These are phyloP conservation scores for Nothocercus julius DNA, from an alignment of 2,113 vertebrate species.

Conservation along the genomic window DNA sequence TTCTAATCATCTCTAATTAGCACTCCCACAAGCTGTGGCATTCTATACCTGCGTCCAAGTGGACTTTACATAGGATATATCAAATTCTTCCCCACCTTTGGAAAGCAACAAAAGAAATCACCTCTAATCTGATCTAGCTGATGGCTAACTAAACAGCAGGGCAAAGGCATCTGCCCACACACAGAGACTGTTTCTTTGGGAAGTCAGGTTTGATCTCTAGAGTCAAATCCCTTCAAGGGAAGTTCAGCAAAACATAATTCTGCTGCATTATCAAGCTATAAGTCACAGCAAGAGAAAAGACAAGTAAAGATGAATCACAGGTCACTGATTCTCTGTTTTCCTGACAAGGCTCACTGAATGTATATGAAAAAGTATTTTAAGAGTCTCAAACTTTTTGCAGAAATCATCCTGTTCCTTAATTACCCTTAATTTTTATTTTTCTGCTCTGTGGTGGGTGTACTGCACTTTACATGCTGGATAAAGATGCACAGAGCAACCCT, in stretches of 20 bases:
- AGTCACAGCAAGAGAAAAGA: constrained; percentile 20
- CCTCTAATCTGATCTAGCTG: not conserved
- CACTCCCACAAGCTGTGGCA: not conserved
- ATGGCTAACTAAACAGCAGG: not conserved
- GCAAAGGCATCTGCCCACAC: not conserved
- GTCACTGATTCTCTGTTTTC: not conserved
- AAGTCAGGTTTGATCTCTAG: not conserved
- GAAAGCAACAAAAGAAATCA: not conserved
- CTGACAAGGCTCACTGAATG: not conserved
- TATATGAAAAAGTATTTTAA: not conserved
- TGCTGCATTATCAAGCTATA: not conserved
- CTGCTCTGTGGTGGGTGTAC: not conserved
- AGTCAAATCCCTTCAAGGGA: constrained; percentile 17
- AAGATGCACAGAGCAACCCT: not conserved
- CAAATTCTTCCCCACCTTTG: not conserved
- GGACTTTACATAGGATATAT: not conserved
- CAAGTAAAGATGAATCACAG: not conserved
- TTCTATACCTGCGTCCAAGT: not conserved
- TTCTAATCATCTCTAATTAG: constrained; percentile 40
- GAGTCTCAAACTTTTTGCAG: not conserved
- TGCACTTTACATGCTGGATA: not conserved
- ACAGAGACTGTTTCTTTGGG: not conserved
- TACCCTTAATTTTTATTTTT: not conserved
- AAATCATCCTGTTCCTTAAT: not conserved
- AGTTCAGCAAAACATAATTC: constrained; percentile 25